Conservation (phyloP, 2,113 vertebrate genomes). For the Labeo rohita region DNA sequence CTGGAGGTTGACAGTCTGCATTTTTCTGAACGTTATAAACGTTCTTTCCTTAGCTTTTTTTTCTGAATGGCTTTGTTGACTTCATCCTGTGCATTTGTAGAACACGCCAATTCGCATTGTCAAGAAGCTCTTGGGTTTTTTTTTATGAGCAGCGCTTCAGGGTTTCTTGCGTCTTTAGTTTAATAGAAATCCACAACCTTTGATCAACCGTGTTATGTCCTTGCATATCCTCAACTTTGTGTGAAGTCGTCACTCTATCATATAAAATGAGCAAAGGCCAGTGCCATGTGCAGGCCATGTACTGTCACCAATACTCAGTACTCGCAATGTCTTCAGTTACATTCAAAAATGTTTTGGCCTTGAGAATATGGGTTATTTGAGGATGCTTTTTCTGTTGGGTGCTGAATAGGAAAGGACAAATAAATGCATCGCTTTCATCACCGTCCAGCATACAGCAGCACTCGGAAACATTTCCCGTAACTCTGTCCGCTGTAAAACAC, state of each 20-base stretch:
- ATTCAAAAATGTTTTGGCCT: constrained; percentile 24
- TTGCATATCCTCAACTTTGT: not conserved
- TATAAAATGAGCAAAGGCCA: constrained; percentile 1
- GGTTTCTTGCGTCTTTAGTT: not conserved
- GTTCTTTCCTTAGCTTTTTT: not conserved
- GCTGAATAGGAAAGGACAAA: constrained; percentile 1
- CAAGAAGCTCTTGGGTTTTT: not conserved
- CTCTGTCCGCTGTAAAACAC: not conserved
- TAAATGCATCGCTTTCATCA: not conserved
- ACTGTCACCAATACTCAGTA: not conserved
- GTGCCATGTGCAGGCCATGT: not conserved
- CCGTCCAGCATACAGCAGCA: not conserved
- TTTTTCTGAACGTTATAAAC: not conserved
- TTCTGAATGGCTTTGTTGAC: not conserved
- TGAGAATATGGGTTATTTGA: not conserved
- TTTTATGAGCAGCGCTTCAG: not conserved
- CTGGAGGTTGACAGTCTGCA: not conserved
- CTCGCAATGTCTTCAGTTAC: not conserved
- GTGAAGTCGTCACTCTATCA: not conserved
- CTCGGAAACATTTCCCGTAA: not conserved
- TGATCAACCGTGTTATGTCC: not conserved
- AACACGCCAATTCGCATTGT: not conserved
- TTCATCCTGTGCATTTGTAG: not conserved
- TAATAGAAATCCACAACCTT: constrained; percentile 17
- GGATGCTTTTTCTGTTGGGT: not conserved